phyloP scores from a whole-genome alignment of 2,888 invertebrate genomes.

The Stratiomys singularior region DNA sequence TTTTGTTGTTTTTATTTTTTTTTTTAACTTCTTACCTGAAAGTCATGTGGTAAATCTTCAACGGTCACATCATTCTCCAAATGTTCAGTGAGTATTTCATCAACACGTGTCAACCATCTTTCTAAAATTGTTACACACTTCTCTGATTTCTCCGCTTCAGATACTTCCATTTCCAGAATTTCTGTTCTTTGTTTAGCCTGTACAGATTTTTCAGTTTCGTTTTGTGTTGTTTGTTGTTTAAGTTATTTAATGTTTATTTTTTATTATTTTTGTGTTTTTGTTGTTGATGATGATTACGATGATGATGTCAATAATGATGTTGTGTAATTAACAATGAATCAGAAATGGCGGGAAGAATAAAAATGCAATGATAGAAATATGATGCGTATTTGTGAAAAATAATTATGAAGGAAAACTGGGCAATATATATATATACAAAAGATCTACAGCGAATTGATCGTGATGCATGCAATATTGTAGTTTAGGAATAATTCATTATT shows the following conservation, averaged over 20 bases:
- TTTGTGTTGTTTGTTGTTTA: constrained; percentile 13
- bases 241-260: too few relatives aligned
- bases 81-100: constrained; percentile 75
- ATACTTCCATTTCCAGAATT: constrained; percentile 76
- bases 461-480: not conserved
- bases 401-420: not conserved
- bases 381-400: too few relatives aligned
- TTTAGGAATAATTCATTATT: too few relatives aligned
- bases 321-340: not conserved
- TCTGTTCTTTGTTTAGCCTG: constrained; percentile 64
- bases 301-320: too few relatives aligned
- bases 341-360: not conserved
- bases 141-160: constrained; percentile 81
- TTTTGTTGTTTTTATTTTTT: too few relatives aligned
- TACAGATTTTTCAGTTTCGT: constrained; percentile 4
- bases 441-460: not conserved
- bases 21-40: constrained; percentile 67
- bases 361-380: not conserved
- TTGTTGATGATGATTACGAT: too few relatives aligned
- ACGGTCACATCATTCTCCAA: constrained; percentile 81
- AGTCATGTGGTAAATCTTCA: constrained; percentile 82
- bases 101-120: constrained; percentile 76
- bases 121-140: constrained; percentile 77
- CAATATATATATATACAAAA: not conserved
- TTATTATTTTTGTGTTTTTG: too few relatives aligned